Conservation (phyloP, 2,888 invertebrate genomes). For the Mythimna impura region DNA sequence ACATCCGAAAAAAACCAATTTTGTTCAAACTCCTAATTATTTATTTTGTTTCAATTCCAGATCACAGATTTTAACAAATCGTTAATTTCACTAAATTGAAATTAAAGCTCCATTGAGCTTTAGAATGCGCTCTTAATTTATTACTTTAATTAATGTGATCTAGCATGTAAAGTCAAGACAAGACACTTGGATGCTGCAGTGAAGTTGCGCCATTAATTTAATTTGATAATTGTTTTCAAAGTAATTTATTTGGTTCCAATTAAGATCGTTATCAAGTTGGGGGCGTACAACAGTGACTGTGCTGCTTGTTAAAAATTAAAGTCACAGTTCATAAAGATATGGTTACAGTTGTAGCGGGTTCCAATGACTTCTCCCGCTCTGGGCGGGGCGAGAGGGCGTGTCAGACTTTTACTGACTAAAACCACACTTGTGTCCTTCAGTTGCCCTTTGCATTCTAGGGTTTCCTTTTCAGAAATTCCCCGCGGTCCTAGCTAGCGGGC, state of each 20-base stretch:
- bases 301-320: constrained; percentile 10
- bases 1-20: constrained; percentile 38
- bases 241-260: constrained; percentile 45
- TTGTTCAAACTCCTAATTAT: constrained; percentile 31
- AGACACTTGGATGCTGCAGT: constrained; percentile 15
- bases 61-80: constrained; percentile 21
- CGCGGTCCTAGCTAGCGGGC: no score
- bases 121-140: constrained; percentile 24
- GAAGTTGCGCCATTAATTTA: constrained; percentile 20
- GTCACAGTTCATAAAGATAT: neutral
- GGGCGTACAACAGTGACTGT: constrained; percentile 11
- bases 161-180: constrained; percentile 16
- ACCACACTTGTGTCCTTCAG: no score
- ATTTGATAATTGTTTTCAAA: constrained; percentile 24
- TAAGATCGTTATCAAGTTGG: constrained; percentile 36
- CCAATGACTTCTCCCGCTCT: no score
- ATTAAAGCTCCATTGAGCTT: constrained; percentile 13
- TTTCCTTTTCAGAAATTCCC: no score
- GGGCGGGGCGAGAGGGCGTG: no score
- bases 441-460: no score
- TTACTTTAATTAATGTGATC: constrained; percentile 39
- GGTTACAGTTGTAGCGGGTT: neutral
- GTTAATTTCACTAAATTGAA: constrained; percentile 30
- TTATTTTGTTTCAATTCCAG: constrained; percentile 30
- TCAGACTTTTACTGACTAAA: no score